These are phyloP conservation scores for Cheirogaleus medius DNA, from an alignment of 2,113 vertebrate genomes.

Conservation along the genomic window DNA sequence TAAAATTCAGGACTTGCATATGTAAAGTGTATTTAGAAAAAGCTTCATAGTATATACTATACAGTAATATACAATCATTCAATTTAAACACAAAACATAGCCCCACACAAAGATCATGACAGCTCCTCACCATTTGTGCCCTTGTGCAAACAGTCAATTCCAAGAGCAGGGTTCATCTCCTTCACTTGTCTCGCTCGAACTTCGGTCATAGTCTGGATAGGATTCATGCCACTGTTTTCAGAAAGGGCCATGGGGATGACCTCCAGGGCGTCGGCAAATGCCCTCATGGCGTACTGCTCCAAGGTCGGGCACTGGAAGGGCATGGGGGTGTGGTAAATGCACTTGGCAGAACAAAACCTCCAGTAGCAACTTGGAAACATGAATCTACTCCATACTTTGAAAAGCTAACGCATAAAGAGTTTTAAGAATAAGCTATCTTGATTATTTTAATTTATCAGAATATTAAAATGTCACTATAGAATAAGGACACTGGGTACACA, in stretches of 20 bases:
- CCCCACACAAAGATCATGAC: fast-evolving
- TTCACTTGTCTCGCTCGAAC: conserved; percentile 94
- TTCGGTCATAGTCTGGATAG: conserved; percentile 97
- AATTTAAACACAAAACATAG: too few species aligned
- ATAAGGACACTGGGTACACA: fast-evolving
- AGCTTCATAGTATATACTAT: fast-evolving
- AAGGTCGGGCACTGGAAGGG: conserved; percentile 92
- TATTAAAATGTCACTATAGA: too few species aligned
- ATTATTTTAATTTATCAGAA: not conserved
- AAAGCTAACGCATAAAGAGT: not conserved
- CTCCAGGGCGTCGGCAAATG: conserved; percentile 96
- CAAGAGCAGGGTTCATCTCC: conserved; percentile 93
- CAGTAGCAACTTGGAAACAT: too few species aligned
- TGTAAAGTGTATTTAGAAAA: too few species aligned
- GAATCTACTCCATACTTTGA: fast-evolving
- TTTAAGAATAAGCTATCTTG: fast-evolving
- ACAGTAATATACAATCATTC: fast-evolving
- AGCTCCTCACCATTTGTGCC: conserved; percentile 92
- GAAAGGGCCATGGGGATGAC: conserved; percentile 96
- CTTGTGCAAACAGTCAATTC: conserved; percentile 95
- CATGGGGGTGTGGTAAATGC: not conserved
- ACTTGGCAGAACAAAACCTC: not conserved
- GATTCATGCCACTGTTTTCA: conserved; percentile 96
- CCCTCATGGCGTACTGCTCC: conserved; percentile 98
- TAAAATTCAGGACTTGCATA: not conserved